Percentiles rank a stretch among this genome's conserved stretches.
phyloP scores from a whole-genome alignment of 2,888 invertebrate species.

The Dyspetes luteomarginatus region DNA sequence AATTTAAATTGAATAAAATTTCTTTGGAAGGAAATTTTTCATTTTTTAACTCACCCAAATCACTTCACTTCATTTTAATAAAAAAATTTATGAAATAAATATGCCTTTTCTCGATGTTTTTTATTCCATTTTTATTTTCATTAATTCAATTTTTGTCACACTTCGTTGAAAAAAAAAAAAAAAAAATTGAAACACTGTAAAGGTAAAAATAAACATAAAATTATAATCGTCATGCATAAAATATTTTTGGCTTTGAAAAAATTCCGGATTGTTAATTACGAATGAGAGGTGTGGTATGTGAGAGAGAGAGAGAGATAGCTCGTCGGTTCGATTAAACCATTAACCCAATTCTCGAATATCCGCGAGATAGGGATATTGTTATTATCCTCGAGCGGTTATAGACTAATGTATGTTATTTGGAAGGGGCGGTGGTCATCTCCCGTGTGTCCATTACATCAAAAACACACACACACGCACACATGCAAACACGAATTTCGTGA shows the following conservation, averaged over 20 bases:
- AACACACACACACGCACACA: not conserved
- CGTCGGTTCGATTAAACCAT: constrained; percentile 54
- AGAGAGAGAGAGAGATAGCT: constrained; percentile 22
- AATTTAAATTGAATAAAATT: no score
- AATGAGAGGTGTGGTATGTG: not conserved
- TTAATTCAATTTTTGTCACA: no score
- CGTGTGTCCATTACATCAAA: constrained; percentile 48
- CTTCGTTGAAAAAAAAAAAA: no score
- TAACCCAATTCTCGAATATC: constrained; percentile 56
- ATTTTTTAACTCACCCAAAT: no score
- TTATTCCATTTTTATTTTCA: no score
- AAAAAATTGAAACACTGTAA: not conserved
- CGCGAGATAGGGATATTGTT: constrained; percentile 56
- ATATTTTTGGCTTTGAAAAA: constrained; percentile 12
- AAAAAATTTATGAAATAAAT: no score
- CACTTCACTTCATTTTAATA: no score
- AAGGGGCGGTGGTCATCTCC: constrained; percentile 49
- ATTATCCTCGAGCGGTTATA: constrained; percentile 48
- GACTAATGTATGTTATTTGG: constrained; percentile 59
- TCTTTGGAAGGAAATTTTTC: no score
- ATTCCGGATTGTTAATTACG: constrained; percentile 10
- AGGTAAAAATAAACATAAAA: not conserved
- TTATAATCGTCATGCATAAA: not conserved
- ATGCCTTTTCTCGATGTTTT: no score
- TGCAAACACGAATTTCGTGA: constrained; percentile 34